Evolutionary conservation across 2,888 invertebrate species (phyloP).

Genomic region (Notocelia uddmanniana): DNA sequence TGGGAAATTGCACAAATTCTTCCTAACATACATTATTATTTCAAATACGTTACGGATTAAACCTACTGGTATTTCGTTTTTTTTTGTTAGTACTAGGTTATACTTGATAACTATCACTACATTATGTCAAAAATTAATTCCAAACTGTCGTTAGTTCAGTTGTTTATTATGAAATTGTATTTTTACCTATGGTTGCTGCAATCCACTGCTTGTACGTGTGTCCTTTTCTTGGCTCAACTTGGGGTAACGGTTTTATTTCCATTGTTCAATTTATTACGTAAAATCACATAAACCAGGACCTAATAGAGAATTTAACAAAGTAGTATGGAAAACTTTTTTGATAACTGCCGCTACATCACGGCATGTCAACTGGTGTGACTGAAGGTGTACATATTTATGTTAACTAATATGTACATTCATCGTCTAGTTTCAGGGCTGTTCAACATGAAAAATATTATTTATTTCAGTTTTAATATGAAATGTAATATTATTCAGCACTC

Average conservation of each 20-base stretch:
- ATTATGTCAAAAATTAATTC: too few relatives aligned
- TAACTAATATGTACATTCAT: background rate
- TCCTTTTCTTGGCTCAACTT: conserved; percentile 28
- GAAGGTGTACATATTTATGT: background rate
- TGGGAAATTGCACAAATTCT: too few relatives aligned
- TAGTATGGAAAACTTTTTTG: background rate
- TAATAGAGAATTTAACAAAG: background rate
- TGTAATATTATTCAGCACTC: too few relatives aligned
- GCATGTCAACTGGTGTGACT: background rate
- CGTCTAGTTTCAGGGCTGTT: conserved; percentile 7
- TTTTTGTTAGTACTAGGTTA: too few relatives aligned
- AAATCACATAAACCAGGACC: background rate
- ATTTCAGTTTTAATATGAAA: too few relatives aligned
- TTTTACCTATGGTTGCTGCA: conserved; percentile 39
- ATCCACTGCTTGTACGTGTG: conserved; percentile 44
- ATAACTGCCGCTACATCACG: background rate
- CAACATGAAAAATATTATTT: background rate
- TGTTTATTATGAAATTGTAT: too few relatives aligned
- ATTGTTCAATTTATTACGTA: background rate
- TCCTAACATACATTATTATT: too few relatives aligned
- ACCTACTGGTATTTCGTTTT: too few relatives aligned
- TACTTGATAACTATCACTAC: too few relatives aligned
- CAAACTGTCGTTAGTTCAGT: too few relatives aligned
- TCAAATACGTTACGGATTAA: too few relatives aligned
- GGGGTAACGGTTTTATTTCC: background rate